Evolutionary conservation across 2,113 vertebrate genomes (phyloP), one percentile per base, ranked within the genome.

Genomic region (Campylomormyrus tamandua): DNA sequence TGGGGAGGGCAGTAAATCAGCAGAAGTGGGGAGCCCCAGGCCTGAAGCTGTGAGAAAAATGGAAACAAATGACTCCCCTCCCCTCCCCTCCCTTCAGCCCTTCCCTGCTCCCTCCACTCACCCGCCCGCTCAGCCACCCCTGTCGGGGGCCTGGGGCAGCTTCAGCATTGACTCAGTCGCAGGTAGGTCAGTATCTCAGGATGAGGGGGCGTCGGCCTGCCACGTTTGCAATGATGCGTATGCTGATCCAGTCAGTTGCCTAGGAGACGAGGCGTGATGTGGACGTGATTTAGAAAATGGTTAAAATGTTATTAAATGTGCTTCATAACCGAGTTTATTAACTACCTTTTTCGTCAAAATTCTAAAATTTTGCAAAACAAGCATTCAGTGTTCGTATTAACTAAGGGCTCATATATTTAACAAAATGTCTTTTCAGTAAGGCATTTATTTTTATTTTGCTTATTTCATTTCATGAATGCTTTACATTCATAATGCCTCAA

Each of bases 41-140:
- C 96, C 96, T 92, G 96, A 94, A 97, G 97, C 97, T 96, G 96
- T 95, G 94, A 97, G 96, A 96, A 97, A 97, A 96, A 95, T 96
- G 96, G 95, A 98, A 97, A 97, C 96, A 97, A 98, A 98, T 97
- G 92, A 97, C 96, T 94, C 95, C 94, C 92, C 94, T 88, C 90
- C 94, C 92, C 94, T 88, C 90, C 90, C 80, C 66, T 56, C 77
- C 88, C 35, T 89, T 77, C 87, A 46, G 58, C 91, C 84, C 90
- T 91, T 91, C 92, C 91, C 83, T 86, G 91, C 88, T 89, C 49
- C 42, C 88, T 83, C 90, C 91, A 92, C 93, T 92, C 89, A 49
- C 91, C 5, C 31, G 87, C 89, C 90, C 52, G 31, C 83, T 90
- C 58, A 89, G 87, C 88, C 24, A 31, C 62, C n/a, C 92, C 92